Evolutionary conservation across 2,888 invertebrate species (phyloP), one percentile per base, ranked within the genome.

Genomic region (Ypsolopha sequella): DNA sequence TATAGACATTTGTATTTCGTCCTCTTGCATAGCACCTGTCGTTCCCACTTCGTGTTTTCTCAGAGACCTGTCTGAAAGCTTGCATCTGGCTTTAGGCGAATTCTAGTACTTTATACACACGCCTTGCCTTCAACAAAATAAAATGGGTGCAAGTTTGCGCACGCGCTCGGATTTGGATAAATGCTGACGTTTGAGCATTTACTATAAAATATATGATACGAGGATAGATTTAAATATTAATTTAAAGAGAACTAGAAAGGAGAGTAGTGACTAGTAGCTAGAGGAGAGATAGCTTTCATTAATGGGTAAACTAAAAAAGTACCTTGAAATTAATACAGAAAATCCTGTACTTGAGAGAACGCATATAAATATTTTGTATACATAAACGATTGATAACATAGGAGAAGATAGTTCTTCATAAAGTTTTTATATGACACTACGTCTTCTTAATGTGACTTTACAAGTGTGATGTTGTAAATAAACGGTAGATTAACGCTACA

Each of bases 391-490:
- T 76, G 71, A 76, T 74, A 77, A 67, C 76, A 70, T 59, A 67
- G 41, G n/a, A 50, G 36, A 78, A 79, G 69, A 57, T 80, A 80
- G 68, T 62, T 70, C 74, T 80, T 76, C 72, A 69, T 78, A 76
- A 79, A 73, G 73, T 80, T 81, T 82, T 80, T 82, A 84, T 80
- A 81, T 76, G 73, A 78, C 77, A 73, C 51, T 55, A 57, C 48
- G 73, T 77, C 72, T 78, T 76, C 76, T 78, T 68, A 70, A 81
- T 77, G 85, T 84, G 81, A 81, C 84, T 80, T 65, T 78, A 76
- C 75, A 76, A 81, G 81, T 84, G 84, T 82, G 81, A 85, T 84
- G 73, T 76, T 81, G 80, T 84, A 80, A 64, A 79, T 80, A 79
- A 61, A 63, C 65, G 24, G 41, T 65, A 65, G 56, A 63, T 65